Evolutionary conservation across 92 coral and sea anemone genomes (phyloP), one percentile per base, ranked within the genome.

Genomic region (Isaurus tuberculatus): DNA sequence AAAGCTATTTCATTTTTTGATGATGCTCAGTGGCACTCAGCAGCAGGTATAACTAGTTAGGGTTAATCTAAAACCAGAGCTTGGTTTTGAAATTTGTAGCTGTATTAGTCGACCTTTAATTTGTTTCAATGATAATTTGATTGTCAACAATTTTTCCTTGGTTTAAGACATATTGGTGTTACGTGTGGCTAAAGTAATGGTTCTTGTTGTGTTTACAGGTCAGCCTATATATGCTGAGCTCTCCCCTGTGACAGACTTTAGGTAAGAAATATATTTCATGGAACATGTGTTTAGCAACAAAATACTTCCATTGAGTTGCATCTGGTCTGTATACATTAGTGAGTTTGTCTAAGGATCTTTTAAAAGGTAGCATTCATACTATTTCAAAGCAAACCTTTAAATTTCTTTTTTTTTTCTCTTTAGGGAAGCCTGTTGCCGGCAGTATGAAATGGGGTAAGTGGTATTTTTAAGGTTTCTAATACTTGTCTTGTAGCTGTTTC

Each of bases 381-480:
- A 5, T 37, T 37, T 37, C 43, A 37, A 8, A 27, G 8, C 34
- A 29, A 60, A 8, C 5, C 3, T 31, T 84, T 57, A 23, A 28
- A 9, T 73, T 66, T 7, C 58, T 2, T 46, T 68, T 31, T 43
- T 23, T 61, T 61, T 65, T 29, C 0, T 25, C 80, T 60, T 2
- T 48, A 93, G 99, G 88, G 99, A 97, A 73, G 99, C 99, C 5
- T 97, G 99, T 72, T 97, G 99, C 87, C 86, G 99, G 81, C 99
- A 97, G 85, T 97, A 97, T 91, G 99, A 97, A 85, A 97, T 97
- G 99, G 99, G 99, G 99, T 97, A 86, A 83, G 98, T 66, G 69
- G 66, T 22, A 26, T 15, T 30, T 65, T 28, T 27, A 5, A 30
- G 6, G 31, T 33, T 43, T 32, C 15, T 9, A n/a, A 27, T 16